phyloP scores from a whole-genome alignment of 92 coral and sea anemone species.

The Phenganax marumi region DNA sequence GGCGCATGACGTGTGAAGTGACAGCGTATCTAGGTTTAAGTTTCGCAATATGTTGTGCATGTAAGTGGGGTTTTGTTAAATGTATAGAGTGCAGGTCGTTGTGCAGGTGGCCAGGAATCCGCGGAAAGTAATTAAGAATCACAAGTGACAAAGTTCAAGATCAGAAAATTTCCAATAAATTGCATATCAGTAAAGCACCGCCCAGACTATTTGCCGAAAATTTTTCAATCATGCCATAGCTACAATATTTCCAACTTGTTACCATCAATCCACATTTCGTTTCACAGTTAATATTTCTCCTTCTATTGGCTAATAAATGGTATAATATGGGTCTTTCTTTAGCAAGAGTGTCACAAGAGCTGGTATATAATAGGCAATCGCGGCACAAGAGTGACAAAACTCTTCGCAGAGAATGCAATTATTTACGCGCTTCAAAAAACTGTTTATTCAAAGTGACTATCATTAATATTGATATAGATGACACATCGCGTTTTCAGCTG shows the following conservation, averaged over 20 bases:
- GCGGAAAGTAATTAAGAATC: slow-evolving; percentile 17
- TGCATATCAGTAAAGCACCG: not conserved
- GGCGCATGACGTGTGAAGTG: no score
- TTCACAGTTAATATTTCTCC: no score
- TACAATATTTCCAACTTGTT: not conserved
- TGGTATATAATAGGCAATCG: not conserved
- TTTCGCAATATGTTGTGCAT: no score
- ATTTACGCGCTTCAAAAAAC: not conserved
- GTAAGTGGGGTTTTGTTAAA: no score
- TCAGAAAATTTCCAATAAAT: not conserved
- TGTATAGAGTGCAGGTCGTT: no score
- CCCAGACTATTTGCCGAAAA: not conserved
- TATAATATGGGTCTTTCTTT: not conserved
- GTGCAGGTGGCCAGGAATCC: not conserved
- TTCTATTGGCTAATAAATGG: not conserved
- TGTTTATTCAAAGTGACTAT: slow-evolving; percentile 16
- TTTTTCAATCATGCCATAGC: not conserved
- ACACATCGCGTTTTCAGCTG: slow-evolving; percentile 24
- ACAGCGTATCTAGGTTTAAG: no score
- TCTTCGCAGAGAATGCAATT: not conserved
- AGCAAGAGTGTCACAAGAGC: not conserved
- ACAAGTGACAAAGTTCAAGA: slow-evolving; percentile 1
- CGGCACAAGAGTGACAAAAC: not conserved
- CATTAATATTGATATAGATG: slow-evolving; percentile 27
- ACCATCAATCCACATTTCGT: no score